Base-by-base conservation (phyloP, 2,888 invertebrate species). In the Leucania comma region DNA sequence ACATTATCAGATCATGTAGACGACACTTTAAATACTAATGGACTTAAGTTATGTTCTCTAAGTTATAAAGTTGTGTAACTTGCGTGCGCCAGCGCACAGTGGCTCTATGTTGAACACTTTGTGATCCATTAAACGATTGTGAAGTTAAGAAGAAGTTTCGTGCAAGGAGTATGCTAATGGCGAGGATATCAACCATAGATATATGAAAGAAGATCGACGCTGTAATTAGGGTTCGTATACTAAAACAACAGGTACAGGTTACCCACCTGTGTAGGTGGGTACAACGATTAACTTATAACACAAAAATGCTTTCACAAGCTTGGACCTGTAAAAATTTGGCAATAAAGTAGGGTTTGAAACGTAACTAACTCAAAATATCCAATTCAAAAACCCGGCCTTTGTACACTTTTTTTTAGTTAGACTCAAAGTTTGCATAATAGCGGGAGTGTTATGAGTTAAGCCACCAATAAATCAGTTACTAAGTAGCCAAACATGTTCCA, bases 1-100 rank as follows among this genome's bases (percentile, higher is more conserved):
- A 57, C 64, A 56, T 64, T 68, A 68, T 81, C 77, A 56, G 54
- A 8, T 46, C 51, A 32, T 68, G 57, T 58, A 75, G 76, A 67
- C 54, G 56, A 46, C 64, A 54, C 35, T 75, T 75, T 64, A 67
- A 70, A 68, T 57, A 72, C 64, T 62, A 54, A 58, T 54, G 60
- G 58, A 51, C 42, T 20, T 60, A 24, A 61, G 57, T 57, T 51
- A 51, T 24, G 51, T 24, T 51, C 14, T 22, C 22, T 24, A 51
- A 75, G 64, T 64, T 65, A 20, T 3, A 24, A 56, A 57, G 29
- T 65, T 38, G 22, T 24, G 29, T 2, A 38, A 75, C 17, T 60
- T 46, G 22, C 10, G 20, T 67, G 61, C 63, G 58, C 58, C 14
- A 17, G 51, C 67, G 72, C 60, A n/a, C 0, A 62, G 35, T 20